Conservation (phyloP, 2,113 vertebrate species). For the Perca flavescens region DNA sequence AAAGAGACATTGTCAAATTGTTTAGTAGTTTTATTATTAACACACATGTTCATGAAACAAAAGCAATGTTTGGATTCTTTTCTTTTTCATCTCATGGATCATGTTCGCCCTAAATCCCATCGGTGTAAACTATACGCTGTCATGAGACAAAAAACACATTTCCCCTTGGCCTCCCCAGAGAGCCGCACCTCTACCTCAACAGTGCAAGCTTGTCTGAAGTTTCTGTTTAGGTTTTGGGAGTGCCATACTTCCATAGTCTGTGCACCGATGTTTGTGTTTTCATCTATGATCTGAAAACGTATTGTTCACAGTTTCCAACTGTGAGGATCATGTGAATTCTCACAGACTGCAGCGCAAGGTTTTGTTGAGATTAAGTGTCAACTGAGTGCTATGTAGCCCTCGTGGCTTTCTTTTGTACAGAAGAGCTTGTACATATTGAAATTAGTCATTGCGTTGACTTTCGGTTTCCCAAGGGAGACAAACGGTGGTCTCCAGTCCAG, state of each 20-base stretch:
- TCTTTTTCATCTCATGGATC: not conserved
- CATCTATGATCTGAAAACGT: not conserved
- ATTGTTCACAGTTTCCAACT: conserved; percentile 25
- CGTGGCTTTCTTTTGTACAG: not conserved
- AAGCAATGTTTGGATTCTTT: not conserved
- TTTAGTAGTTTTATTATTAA: not conserved
- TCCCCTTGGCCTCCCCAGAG: not conserved
- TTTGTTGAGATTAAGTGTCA: not conserved
- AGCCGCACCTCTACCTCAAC: conserved; percentile 27
- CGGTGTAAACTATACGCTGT: not conserved
- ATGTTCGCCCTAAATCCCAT: not conserved
- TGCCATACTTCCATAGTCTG: conserved; percentile 9
- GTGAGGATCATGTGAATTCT: conserved; percentile 14
- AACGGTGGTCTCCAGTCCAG: no score
- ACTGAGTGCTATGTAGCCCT: not conserved
- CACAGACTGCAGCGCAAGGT: not conserved
- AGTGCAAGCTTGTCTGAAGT: conserved; percentile 37
- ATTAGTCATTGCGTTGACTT: not conserved
- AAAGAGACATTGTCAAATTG: conserved; percentile 2
- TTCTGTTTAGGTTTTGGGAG: conserved; percentile 58
- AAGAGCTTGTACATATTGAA: not conserved
- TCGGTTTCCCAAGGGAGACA: no score
- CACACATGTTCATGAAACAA: not conserved
- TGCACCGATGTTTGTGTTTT: conserved; percentile 49
- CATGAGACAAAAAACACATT: conserved; percentile 25